Conservation (phyloP, 2,113 vertebrate genomes). For the Echinops telfairi region DNA sequence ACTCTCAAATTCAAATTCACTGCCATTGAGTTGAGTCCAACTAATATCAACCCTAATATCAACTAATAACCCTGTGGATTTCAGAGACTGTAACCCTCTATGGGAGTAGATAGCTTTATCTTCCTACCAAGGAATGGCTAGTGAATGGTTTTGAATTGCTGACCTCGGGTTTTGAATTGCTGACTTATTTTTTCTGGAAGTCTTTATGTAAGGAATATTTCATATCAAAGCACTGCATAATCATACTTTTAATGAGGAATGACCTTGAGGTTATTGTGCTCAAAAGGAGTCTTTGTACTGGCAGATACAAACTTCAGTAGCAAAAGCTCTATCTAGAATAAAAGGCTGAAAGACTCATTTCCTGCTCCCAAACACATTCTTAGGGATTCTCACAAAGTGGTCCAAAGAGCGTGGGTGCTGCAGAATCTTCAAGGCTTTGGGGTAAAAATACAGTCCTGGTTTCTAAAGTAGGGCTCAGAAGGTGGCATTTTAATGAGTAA, state of each 20-base stretch:
- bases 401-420: not conserved
- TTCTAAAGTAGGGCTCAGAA: not conserved
- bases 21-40: too few relatives aligned
- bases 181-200: not conserved
- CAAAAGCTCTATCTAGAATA: not conserved
- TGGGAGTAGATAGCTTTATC: too few relatives aligned
- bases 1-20: not conserved
- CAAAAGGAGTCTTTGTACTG: constrained; percentile 39
- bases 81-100: too few relatives aligned
- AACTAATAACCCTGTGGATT: too few relatives aligned
- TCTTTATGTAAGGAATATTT: not conserved
- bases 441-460: not conserved
- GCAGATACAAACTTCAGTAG: constrained; percentile 45
- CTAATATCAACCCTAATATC: too few relatives aligned
- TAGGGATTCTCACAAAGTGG: not conserved
- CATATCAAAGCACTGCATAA: not conserved
- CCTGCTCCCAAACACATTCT: not conserved
- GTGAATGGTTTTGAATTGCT: too few relatives aligned
- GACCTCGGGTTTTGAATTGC: too few relatives aligned
- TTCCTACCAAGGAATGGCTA: too few relatives aligned
- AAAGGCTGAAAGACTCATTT: constrained; percentile 29
- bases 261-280: not conserved
- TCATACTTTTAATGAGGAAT: constrained; percentile 5
- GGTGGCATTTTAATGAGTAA: constrained; percentile 24
- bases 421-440: not conserved